A percentile compares a stretch with the other conserved stretches of the same genome.
phyloP scores from a whole-genome alignment of 2,888 invertebrate species.

The Ochropacha duplaris region DNA sequence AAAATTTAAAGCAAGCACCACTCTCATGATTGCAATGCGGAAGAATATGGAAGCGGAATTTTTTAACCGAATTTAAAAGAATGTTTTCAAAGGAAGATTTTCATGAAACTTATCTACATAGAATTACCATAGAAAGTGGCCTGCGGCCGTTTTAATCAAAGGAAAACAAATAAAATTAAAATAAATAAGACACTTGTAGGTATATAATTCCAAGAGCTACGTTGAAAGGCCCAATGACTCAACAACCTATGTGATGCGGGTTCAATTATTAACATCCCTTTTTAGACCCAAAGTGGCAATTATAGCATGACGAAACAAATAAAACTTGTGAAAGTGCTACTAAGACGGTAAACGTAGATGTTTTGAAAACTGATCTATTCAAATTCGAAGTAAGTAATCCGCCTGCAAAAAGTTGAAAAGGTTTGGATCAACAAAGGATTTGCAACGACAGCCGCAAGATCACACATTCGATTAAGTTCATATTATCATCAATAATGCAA shows the following conservation, averaged over 20 bases:
- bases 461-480: neutral
- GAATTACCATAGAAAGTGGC: neutral
- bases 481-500: too few species aligned
- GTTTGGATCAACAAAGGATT: neutral
- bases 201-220: neutral
- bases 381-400: neutral
- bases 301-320: neutral
- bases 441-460: neutral
- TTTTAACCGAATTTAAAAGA: neutral
- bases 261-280: neutral
- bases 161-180: neutral
- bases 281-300: neutral
- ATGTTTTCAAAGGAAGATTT: neutral
- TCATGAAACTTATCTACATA: neutral
- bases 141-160: neutral
- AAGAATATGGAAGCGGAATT: neutral
- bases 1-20: neutral
- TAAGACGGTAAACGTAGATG: neutral
- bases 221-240: neutral
- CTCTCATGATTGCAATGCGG: neutral
- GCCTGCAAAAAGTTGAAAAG: neutral
- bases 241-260: neutral
- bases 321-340: neutral
- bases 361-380: neutral
- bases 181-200: too few species aligned